Base-by-base conservation (phyloP, 2,113 vertebrate genomes). In the Limnothrissa miodon region DNA sequence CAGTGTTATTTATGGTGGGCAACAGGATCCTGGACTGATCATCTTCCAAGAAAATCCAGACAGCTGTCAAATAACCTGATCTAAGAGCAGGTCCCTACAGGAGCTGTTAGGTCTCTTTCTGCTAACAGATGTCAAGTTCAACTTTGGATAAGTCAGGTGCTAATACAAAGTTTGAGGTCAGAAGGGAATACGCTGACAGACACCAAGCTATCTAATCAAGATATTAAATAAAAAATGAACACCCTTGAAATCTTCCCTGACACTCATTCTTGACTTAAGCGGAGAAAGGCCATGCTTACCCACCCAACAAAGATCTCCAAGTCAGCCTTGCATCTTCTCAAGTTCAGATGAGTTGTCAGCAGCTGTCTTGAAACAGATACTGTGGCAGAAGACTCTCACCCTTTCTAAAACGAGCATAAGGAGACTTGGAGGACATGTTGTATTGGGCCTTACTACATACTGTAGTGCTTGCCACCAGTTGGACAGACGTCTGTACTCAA, bases 301-400 rank as follows among this genome's bases (percentile, higher is more conserved):
- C 79, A 44, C 23, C 33, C 89, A 78, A 87, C 88, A 90, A 90
- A 91, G 87, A 87, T 90, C 85, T 78, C 82, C 83, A 11, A 82
- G 87, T 87, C 90, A 89, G 82, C 29, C 83, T 85, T 79, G 78
- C 88, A 90, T 89, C 90, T 89, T 90, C 90, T 92, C 92, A 89
- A 91, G 89, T 93, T 94, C 88, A 90, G 88, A 91, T 88, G 90
- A 90, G 87, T 87, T 89, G 87, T 93, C 90, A 91, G 86, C 94
- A 94, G 93, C 92, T 94, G 92, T 90, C 88, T 88, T 85, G 88
- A 93, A 94, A 94, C 92, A 87, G 87, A 93, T 91, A 92, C 91
- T 88, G 29, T 70, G 83, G 83, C 87, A 81, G 83, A 83, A 90
- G 90, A 90, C 87, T 82, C 66, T 78, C 87, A 19, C 83, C 85